A percentile compares a stretch with the other conserved stretches of the same genome.
Evolutionary conservation across 2,888 invertebrate species (phyloP).

Genomic region (Campoplex capitator): DNA sequence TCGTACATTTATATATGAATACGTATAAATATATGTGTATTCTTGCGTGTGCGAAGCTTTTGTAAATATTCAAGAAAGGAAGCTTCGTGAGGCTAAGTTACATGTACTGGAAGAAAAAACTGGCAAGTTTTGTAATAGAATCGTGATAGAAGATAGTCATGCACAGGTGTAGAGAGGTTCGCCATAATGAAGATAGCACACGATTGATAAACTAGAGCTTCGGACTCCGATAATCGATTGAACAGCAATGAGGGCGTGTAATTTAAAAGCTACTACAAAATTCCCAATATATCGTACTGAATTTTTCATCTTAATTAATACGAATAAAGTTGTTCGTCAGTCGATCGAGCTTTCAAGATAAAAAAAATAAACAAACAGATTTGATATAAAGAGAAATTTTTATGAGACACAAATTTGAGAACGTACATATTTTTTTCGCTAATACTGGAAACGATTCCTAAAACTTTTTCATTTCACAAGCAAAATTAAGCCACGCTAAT

Average conservation of each 20-base stretch:
- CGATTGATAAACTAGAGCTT: conserved; percentile 52
- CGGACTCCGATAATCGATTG: conserved; percentile 56
- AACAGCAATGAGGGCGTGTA: conserved; percentile 41
- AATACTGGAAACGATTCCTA: neutral
- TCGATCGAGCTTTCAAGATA: neutral
- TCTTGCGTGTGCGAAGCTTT: too few relatives aligned
- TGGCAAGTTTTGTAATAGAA: conserved; percentile 31
- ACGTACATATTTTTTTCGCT: neutral
- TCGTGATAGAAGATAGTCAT: conserved; percentile 24
- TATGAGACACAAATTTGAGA: neutral
- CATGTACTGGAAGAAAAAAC: neutral
- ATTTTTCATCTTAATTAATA: neutral
- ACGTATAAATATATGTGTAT: neutral
- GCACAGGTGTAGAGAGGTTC: neutral
- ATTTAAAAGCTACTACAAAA: conserved; percentile 18
- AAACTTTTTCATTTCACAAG: neutral
- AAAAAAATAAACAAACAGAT: neutral
- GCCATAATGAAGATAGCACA: conserved; percentile 25
- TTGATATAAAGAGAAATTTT: neutral
- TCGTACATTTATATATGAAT: neutral
- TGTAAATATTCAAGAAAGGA: neutral
- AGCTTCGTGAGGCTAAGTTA: neutral
- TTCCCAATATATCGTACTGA: conserved; percentile 1
- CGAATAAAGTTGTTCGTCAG: neutral
- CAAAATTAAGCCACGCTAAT: neutral